Base-by-base conservation (phyloP, 2,113 vertebrate species). In the Oreochromis spilurus region DNA sequence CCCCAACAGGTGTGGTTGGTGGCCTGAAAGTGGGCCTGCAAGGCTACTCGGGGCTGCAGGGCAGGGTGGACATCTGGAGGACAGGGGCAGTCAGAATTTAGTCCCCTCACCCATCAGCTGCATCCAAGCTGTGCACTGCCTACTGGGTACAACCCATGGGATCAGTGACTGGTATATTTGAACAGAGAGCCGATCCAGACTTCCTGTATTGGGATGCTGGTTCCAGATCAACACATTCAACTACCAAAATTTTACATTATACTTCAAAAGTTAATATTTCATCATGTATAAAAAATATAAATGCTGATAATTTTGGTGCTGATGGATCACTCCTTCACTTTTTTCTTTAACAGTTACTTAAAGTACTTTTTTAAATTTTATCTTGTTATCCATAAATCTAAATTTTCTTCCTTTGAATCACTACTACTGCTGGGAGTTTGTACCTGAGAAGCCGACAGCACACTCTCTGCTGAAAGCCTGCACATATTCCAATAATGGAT, bases 361-460 rank as follows among this genome's bases (percentile, higher is more conserved):
- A 57, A 57, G 1, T 57, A 57, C 54, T 57, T 26, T 57, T 34
- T 14, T 26, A 1, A 1, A 14, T 14, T 13, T 57, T 8, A 57
- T 57, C 6, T 8, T 5, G 12, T 57, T 26, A 29, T 14, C 14
- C 54, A 34, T 34, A 19, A 5, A 57, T 19, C 8, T 60, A 34
- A 2, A 34, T 34, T 17, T 62, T 19, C 58, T 62, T 34, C 57
- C 16, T 34, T 31, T 62, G 29, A 62, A 67, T 67, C 62, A 67
- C 29, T 9, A 29, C 19, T 52, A 21, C 29, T 34, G 72, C 5
- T 52, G 16, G 19, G 19, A 78, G 82, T 83, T 26, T 19, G 1
- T 96, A 99, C 98, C 98, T 95, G 98, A 99, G 95, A 99, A 99
- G 16, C 98, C 98, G 1, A 99, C 97, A 3, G 95, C 97, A 90